These are phyloP conservation scores for Burhinus oedicnemus DNA, from an alignment of 2,113 vertebrate genomes.

Conservation along the genomic window DNA sequence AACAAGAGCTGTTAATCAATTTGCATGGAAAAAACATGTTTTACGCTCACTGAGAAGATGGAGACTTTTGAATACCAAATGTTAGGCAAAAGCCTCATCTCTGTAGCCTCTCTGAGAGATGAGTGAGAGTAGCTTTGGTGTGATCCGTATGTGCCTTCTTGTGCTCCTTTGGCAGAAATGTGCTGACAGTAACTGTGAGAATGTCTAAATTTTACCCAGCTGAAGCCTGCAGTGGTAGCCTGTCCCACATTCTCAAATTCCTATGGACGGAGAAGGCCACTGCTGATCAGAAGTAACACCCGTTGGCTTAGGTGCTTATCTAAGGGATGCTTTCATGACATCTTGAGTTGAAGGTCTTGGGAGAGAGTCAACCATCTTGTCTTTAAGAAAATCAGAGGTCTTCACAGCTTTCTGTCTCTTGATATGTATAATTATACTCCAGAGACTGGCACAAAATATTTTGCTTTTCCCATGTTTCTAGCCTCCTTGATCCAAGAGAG, in stretches of 20 bases:
- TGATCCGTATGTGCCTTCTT: background rate
- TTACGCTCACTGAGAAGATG: background rate
- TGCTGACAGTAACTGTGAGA: background rate
- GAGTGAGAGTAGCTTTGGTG: background rate
- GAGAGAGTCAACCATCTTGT: background rate
- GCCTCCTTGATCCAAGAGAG: no score
- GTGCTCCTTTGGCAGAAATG: background rate
- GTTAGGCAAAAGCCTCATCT: background rate
- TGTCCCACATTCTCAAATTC: background rate
- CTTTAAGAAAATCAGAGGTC: background rate
- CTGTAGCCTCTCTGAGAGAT: background rate
- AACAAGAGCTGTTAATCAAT: background rate
- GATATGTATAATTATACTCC: fast-evolving
- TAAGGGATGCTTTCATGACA: background rate
- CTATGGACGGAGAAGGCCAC: background rate
- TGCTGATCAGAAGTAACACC: background rate
- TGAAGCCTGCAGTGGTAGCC: background rate
- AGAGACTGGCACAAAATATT: background rate
- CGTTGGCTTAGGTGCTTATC: background rate
- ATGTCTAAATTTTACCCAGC: background rate
- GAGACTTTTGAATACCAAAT: background rate
- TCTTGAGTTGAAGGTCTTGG: background rate
- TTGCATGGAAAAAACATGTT: background rate
- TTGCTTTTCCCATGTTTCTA: background rate
- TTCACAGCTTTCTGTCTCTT: background rate